These are phyloP conservation scores for Chaetophractus vellerosus DNA, from an alignment of 2,797 vertebrate species.

Conservation along the genomic window DNA sequence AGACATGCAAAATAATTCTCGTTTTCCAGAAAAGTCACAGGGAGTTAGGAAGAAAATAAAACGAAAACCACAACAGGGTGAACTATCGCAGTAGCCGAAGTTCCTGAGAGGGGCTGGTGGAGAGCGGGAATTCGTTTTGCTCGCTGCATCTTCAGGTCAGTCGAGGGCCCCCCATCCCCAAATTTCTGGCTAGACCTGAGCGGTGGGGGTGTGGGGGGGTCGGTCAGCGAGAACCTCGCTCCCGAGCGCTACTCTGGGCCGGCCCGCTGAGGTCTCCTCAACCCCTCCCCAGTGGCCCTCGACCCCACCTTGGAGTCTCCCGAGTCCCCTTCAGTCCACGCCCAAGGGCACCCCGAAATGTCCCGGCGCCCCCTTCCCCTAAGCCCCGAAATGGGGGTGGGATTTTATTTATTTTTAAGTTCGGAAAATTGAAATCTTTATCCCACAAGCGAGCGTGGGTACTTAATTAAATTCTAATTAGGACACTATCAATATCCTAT, in stretches of 20 bases:
- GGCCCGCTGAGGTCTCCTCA: neutral
- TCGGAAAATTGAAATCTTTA: slow-evolving; percentile 97
- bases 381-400: slow-evolving; percentile 82
- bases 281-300: neutral
- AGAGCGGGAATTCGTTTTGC: neutral
- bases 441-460: slow-evolving; percentile 94
- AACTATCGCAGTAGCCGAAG: neutral
- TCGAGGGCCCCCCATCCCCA: neutral
- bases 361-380: slow-evolving; percentile 60
- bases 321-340: neutral
- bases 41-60: neutral
- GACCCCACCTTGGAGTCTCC: neutral
- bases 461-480: slow-evolving; percentile 99
- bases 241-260: neutral
- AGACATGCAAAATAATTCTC: neutral
- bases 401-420: slow-evolving; percentile 95
- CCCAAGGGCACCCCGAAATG: slow-evolving; percentile 79
- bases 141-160: neutral
- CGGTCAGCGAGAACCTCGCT: neutral
- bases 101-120: neutral
- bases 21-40: slow-evolving; percentile 27
- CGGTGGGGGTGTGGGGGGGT: fast-evolving
- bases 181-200: neutral
- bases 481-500: slow-evolving; percentile 98
- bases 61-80: neutral